Conservation (phyloP, 37 sponge, comb jelly and placozoan species). For the Oopsacas minuta region DNA sequence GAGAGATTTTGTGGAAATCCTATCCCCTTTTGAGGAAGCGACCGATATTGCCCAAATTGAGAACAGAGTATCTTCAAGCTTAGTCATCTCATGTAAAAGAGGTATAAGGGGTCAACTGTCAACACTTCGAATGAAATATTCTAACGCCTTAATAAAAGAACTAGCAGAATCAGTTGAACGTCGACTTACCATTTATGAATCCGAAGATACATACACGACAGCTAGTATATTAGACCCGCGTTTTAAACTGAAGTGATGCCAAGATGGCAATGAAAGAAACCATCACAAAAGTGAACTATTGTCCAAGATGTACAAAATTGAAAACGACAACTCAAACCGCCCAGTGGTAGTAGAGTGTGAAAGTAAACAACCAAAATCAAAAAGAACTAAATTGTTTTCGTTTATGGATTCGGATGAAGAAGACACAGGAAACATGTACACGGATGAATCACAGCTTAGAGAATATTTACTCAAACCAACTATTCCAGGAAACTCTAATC, state of each 20-base stretch:
- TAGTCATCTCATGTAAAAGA: slow-evolving; percentile 24
- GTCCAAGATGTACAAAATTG: slow-evolving; percentile 20
- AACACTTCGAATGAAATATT: slow-evolving; percentile 18
- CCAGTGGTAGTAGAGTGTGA: slow-evolving; percentile 19
- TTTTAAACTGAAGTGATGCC: slow-evolving; percentile 29
- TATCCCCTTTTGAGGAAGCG: slow-evolving; percentile 28
- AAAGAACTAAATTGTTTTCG: slow-evolving; percentile 11
- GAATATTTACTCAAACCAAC: slow-evolving; percentile 18
- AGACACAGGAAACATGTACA: slow-evolving; percentile 17
- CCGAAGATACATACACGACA: not conserved
- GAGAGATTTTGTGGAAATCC: slow-evolving; percentile 28
- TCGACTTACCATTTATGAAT: slow-evolving; percentile 21
- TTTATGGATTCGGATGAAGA: slow-evolving; percentile 11
- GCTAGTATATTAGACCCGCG: slow-evolving; percentile 28
- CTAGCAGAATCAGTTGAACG: slow-evolving; percentile 18
- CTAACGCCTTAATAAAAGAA: slow-evolving; percentile 9
- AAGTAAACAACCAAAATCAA: slow-evolving; percentile 3
- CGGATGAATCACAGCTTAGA: slow-evolving; percentile 18
- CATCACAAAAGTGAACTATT: slow-evolving; percentile 16
- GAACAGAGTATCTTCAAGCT: slow-evolving; percentile 24
- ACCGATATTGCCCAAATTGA: slow-evolving; percentile 26
- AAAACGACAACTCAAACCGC: slow-evolving; percentile 9
- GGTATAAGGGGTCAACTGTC: slow-evolving; percentile 2
- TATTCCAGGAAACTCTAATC: slow-evolving; percentile 19
- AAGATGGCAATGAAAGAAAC: slow-evolving; percentile 17